Conservation (phyloP, 2,888 invertebrate genomes). For the Plebejus argus region DNA sequence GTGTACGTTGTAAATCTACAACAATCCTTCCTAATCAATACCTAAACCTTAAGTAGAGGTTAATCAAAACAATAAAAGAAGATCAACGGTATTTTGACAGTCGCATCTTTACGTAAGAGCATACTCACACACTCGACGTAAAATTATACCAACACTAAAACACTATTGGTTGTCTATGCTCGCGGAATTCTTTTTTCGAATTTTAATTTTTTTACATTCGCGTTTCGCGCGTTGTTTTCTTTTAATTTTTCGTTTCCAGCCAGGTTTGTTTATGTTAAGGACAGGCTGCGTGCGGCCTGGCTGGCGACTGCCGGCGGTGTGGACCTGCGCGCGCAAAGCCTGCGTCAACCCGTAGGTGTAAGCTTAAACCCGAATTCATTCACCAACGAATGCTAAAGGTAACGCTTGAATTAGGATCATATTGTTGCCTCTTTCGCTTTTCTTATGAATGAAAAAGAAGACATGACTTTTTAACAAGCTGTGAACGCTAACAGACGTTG, state of each 20-base stretch:
- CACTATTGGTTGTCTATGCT: slow-evolving; percentile 38
- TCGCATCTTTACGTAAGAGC: slow-evolving; percentile 48
- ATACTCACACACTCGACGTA: slow-evolving; percentile 63
- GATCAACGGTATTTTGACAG: slow-evolving; percentile 38
- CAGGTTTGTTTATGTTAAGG: slow-evolving; percentile 73
- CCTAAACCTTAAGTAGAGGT: slow-evolving; percentile 34
- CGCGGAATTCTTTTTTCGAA: slow-evolving; percentile 47
- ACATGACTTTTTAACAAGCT: no score
- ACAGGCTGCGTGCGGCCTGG: slow-evolving; percentile 72
- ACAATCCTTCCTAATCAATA: neutral
- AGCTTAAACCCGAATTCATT: no score
- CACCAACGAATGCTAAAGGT: no score
- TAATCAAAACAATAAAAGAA: slow-evolving; percentile 42
- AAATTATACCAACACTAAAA: slow-evolving; percentile 52
- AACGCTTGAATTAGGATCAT: no score
- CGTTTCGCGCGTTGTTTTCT: slow-evolving; percentile 2
- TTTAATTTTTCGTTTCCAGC: slow-evolving; percentile 58
- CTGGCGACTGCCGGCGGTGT: slow-evolving; percentile 74
- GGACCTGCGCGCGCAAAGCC: slow-evolving; percentile 70
- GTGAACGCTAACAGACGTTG: no score
- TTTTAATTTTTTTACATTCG: slow-evolving; percentile 45
- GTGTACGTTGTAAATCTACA: neutral
- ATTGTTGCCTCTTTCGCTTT: no score
- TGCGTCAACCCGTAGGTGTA: slow-evolving; percentile 66
- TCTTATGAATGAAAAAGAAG: no score